Percentiles rank a stretch among this genome's conserved stretches.
Conservation (phyloP, 1,140 invertebrate genomes). For the Magallana ariakensis region DNA sequence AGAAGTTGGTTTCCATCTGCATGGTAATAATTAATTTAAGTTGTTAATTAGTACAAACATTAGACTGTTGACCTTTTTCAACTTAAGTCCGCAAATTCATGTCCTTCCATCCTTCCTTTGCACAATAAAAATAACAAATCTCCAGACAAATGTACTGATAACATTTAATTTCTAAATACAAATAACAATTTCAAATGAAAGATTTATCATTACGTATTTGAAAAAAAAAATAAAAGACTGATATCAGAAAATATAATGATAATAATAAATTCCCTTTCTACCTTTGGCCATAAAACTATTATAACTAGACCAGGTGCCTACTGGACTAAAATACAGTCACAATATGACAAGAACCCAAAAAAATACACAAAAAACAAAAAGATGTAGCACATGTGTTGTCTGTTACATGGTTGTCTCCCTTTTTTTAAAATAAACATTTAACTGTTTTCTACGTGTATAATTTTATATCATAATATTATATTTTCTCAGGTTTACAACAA, state of each 20-base stretch:
- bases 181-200: constrained; percentile 27
- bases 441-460: neutral
- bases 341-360: neutral
- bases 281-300: constrained; percentile 35
- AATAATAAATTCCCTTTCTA: constrained; percentile 20
- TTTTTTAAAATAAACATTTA: neutral
- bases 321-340: constrained; percentile 15
- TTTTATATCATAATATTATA: neutral
- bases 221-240: neutral
- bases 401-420: constrained; percentile 35
- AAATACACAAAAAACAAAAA: neutral
- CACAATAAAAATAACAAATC: neutral
- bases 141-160: constrained; percentile 10
- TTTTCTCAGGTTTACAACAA: neutral
- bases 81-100: no score
- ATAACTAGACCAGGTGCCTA: constrained; percentile 27
- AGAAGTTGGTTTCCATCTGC: no score
- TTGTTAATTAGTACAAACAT: no score
- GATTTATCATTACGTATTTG: neutral
- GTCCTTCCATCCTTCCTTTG: neutral
- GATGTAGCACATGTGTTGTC: constrained; percentile 30
- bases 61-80: no score
- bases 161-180: constrained; percentile 34
- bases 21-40: no score
- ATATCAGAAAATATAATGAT: constrained; percentile 32